These are phyloP conservation scores for Tenualosa thibaudeaui DNA, from an alignment of 2,797 vertebrate species.

Conservation along the genomic window DNA sequence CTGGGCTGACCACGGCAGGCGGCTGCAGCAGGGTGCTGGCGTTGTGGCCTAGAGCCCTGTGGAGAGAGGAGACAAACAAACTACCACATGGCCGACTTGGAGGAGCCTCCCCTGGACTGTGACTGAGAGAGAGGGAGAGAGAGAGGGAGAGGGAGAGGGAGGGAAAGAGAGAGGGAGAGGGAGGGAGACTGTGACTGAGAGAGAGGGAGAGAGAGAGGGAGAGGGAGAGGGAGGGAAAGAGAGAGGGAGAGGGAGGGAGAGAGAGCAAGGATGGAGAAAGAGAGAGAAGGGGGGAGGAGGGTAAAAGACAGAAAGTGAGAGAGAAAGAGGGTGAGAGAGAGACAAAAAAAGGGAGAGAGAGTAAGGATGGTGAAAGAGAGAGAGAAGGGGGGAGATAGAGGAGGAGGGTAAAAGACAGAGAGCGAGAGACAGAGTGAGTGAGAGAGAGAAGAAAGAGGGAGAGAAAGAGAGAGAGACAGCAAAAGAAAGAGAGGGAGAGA, in stretches of 20 bases:
- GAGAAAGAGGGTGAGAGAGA: not conserved
- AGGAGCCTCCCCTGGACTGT: slow-evolving; percentile 8
- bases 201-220: not conserved
- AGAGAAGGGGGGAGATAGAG: not conserved
- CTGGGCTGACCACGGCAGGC: slow-evolving; percentile 25
- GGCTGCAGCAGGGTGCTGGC: slow-evolving; percentile 30
- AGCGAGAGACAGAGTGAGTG: not conserved
- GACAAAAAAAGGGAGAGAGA: not conserved
- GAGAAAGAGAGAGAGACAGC: not conserved
- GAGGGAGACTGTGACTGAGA: not conserved
- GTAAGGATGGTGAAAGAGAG: not conserved
- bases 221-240: not conserved
- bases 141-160: slow-evolving; percentile 2
- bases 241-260: not conserved
- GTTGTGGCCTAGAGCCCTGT: not conserved
- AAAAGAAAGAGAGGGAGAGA: not conserved
- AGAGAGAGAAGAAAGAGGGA: not conserved
- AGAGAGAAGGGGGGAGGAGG: too few species aligned
- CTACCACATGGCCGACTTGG: slow-evolving; percentile 32
- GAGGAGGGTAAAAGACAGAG: not conserved
- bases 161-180: not conserved
- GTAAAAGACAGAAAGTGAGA: not conserved
- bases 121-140: not conserved
- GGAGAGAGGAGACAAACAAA: slow-evolving; percentile 33
- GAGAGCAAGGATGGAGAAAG: not conserved